Base-by-base conservation (phyloP, 2,113 vertebrate genomes). In the Channa argus region DNA sequence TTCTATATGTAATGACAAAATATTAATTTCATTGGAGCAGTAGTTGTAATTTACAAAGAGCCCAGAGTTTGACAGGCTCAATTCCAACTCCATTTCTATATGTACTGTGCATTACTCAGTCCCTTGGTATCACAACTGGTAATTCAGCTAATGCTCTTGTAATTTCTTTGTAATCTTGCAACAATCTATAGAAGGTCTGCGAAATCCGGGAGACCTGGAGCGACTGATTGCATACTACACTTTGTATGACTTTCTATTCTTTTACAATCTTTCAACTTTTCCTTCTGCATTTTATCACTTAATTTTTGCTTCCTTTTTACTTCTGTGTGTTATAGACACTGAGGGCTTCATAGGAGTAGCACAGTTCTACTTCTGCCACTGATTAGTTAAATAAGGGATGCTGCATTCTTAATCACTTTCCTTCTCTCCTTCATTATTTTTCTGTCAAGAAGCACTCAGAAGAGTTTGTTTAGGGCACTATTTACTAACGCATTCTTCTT, bases 371-470 rank as follows among this genome's bases (percentile, higher is more conserved):
- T 64, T 77, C 63, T 49, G 49, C 59, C 62, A 59, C 63, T 73
- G 36, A 74, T 77, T 69, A 77, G 70, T 78, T 84, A 41, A 80
- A 84, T 72, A 85, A 63, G 41, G 43, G 63, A 76, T 71, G 73
- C 75, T 82, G 56, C 60, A 54, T 79, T 81, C 63, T 80, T 83
- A 77, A 85, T 91, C 71, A 60, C 53, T 61, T 70, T 50, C 43
- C 55, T 54, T 84, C 85, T 85, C 47, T 63, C 59, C 53, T 70
- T 88, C 67, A 79, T 92, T 83, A 88, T 89, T 74, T 83, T 70
- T 67, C 71, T 68, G 82, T 75, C 84, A 74, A 84, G 69, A 73
- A 15, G 67, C 84, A 72, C 76, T 87, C 69, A 69, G 80, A 63
- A 43, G 74, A 74, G 62, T 86, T 88, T 86, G 72, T 84, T 81